Evolutionary conservation across 2,888 invertebrate genomes (phyloP).

Genomic region (Calephelis perditalis): DNA sequence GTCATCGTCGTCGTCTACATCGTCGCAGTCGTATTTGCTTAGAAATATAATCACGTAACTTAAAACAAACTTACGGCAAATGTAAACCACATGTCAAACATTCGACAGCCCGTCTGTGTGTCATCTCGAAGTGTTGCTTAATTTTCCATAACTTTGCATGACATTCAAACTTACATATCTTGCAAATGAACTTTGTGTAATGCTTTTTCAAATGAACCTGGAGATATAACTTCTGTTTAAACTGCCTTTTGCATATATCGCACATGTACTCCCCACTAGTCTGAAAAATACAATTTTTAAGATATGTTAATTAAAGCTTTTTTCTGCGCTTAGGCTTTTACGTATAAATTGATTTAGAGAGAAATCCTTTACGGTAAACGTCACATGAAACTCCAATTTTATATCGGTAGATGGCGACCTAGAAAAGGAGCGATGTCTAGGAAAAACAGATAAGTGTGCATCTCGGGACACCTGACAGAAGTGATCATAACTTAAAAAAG

Average conservation of each 20-base stretch:
- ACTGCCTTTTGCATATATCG: constrained; percentile 20
- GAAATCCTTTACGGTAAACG: too few relatives aligned
- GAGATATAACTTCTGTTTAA: neutral
- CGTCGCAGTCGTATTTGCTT: too few relatives aligned
- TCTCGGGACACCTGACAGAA: too few relatives aligned
- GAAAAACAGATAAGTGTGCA: too few relatives aligned
- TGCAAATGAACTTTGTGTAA: constrained; percentile 20
- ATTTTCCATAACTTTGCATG: constrained; percentile 14
- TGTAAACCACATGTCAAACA: constrained; percentile 21
- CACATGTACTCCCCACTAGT: constrained; percentile 17
- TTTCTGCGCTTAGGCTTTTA: neutral
- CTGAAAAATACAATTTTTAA: constrained; percentile 12
- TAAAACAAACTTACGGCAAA: constrained; percentile 20
- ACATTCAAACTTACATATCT: constrained; percentile 19
- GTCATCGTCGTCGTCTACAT: too few relatives aligned
- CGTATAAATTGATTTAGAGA: too few relatives aligned
- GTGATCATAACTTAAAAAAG: too few relatives aligned
- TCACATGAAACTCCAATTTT: too few relatives aligned
- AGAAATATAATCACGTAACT: too few relatives aligned
- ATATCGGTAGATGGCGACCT: too few relatives aligned
- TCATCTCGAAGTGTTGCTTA: constrained; percentile 12
- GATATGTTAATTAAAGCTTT: neutral
- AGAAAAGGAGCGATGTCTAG: too few relatives aligned
- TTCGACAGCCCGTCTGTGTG: constrained; percentile 17
- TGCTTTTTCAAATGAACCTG: constrained; percentile 18